These are phyloP conservation scores for Trissolcus japonicus DNA, from an alignment of 2,888 invertebrate species.

Conservation along the genomic window DNA sequence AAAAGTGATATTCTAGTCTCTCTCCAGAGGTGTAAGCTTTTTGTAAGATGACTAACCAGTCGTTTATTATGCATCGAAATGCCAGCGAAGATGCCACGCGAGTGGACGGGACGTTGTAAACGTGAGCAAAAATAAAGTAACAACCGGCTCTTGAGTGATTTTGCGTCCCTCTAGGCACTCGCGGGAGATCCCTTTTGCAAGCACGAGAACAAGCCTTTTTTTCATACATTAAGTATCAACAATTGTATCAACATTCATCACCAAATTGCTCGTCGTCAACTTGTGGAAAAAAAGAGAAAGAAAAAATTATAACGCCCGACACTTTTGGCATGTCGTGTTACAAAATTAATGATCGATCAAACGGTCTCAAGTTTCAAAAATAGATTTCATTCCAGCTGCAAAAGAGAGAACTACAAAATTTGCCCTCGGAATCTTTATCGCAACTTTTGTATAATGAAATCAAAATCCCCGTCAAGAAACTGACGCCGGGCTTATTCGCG, in stretches of 20 bases:
- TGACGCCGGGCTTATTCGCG: conserved; percentile 53
- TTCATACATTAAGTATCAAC: conserved; percentile 49
- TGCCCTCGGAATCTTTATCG: no score
- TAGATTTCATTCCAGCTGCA: no score
- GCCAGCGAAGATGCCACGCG: conserved; percentile 74
- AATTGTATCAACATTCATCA: conserved; percentile 44
- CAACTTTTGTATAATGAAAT: conserved; percentile 32
- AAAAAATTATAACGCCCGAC: no score
- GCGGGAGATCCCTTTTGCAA: conserved; percentile 54
- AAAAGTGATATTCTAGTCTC: conserved; percentile 51
- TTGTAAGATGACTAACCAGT: conserved; percentile 71
- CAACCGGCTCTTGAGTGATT: conserved; percentile 72
- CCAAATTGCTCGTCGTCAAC: conserved; percentile 15
- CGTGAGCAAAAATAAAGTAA: conserved; percentile 70
- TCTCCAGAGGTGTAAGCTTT: conserved; percentile 67
- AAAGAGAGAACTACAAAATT: no score
- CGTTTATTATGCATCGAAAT: conserved; percentile 76
- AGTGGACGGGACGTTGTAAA: conserved; percentile 74
- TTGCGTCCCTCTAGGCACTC: conserved; percentile 70
- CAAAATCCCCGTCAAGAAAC: conserved; percentile 44
- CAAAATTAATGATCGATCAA: no score
- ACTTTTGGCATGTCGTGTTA: no score
- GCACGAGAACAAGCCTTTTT: conserved; percentile 2
- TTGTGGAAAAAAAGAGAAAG: no score
- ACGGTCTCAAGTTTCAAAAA: no score